phyloP scores from a whole-genome alignment of 2,113 vertebrate genomes.

The Trinectes maculatus region DNA sequence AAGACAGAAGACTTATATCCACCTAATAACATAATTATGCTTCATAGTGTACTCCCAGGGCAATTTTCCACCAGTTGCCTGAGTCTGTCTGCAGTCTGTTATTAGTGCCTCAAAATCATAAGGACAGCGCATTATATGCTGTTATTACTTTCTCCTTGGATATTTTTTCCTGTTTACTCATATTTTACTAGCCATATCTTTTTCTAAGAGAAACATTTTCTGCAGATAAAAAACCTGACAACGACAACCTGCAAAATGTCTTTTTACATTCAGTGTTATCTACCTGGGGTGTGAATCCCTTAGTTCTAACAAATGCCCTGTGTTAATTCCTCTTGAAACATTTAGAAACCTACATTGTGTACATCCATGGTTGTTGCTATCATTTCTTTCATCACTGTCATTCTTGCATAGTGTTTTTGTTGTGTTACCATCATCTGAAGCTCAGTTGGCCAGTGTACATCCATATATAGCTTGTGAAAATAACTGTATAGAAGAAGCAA shows the following conservation, averaged over 20 bases:
- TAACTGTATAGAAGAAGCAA: background rate
- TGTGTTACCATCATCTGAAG: too few species aligned
- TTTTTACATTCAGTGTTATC: too few species aligned
- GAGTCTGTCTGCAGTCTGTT: background rate
- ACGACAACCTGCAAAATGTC: too few species aligned
- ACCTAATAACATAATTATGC: slow-evolving; percentile 35
- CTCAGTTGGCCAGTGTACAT: too few species aligned
- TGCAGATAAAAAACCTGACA: too few species aligned
- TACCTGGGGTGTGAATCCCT: too few species aligned
- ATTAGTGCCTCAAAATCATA: background rate
- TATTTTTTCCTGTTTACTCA: background rate
- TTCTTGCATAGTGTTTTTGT: too few species aligned
- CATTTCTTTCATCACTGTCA: too few species aligned
- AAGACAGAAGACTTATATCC: slow-evolving; percentile 31
- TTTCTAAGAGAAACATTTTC: background rate
- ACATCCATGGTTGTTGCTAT: too few species aligned
- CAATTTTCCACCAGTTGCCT: slow-evolving; percentile 23
- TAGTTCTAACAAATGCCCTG: too few species aligned
- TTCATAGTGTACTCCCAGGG: slow-evolving; percentile 2
- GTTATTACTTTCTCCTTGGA: background rate
- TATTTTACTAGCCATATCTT: background rate
- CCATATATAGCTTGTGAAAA: background rate
- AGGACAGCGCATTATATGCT: background rate
- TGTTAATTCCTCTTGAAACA: too few species aligned
- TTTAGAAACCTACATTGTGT: too few species aligned